These are phyloP conservation scores for Fregetta grallaria DNA, from an alignment of 2,113 vertebrate genomes.

Conservation along the genomic window DNA sequence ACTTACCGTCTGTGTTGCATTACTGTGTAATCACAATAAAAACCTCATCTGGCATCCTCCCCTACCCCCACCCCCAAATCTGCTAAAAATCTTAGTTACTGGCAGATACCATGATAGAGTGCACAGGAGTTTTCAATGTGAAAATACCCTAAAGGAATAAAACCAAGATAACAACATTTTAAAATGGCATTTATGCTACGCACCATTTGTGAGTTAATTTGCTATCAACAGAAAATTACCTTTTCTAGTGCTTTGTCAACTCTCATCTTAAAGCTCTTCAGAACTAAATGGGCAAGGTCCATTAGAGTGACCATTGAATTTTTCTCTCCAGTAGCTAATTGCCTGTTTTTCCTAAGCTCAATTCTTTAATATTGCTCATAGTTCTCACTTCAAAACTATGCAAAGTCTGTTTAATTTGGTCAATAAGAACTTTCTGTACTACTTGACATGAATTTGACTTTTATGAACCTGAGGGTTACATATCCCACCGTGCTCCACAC, in stretches of 20 bases:
- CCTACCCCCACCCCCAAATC: background rate
- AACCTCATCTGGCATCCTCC: background rate
- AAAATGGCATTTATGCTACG: background rate
- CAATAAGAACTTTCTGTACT: background rate
- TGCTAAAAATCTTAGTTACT: background rate
- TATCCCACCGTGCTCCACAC: background rate
- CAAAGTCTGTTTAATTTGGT: background rate
- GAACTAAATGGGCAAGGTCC: background rate
- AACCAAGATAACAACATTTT: background rate
- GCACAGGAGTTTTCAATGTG: background rate
- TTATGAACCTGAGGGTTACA: background rate
- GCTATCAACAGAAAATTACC: background rate
- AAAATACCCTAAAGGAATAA: background rate
- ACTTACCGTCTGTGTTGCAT: background rate
- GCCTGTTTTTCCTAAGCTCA: background rate
- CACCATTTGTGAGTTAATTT: background rate
- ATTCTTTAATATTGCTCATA: background rate
- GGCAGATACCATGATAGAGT: fast-evolving
- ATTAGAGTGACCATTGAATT: background rate
- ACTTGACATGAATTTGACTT: background rate
- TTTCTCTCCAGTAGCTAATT: background rate
- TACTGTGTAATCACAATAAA: background rate
- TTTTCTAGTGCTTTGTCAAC: background rate
- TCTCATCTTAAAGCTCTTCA: background rate
- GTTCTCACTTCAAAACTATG: background rate